These are phyloP conservation scores for Desmodus rotundus DNA, from an alignment of 2,113 vertebrate species.

Conservation along the genomic window DNA sequence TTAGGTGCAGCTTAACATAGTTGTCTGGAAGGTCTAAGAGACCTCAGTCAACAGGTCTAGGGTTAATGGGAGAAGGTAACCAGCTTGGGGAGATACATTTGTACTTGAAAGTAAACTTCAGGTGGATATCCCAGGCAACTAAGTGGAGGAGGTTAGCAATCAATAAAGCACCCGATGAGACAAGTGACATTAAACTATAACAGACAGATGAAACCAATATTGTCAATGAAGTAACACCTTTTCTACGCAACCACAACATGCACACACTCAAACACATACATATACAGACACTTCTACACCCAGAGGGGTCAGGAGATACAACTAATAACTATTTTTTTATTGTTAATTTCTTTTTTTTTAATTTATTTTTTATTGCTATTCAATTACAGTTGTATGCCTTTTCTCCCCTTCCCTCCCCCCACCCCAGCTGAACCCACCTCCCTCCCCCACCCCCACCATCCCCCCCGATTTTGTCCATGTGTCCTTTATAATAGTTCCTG, in stretches of 20 bases:
- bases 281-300: neutral
- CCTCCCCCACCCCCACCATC: no score
- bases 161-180: neutral
- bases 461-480: no score
- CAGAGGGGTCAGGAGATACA: neutral
- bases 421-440: no score
- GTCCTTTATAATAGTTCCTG: no score
- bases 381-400: no score
- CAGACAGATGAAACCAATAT: neutral
- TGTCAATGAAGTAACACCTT: neutral
- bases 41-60: neutral
- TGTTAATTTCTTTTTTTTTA: no score
- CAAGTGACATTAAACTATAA: neutral
- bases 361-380: no score
- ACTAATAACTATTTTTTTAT: neutral
- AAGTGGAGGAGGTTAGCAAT: neutral
- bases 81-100: neutral
- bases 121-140: neutral
- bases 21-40: neutral
- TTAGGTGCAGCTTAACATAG: neutral
- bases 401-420: no score
- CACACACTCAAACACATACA: neutral
- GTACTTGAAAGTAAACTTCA: neutral
- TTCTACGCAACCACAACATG: neutral
- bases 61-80: neutral